These are phyloP conservation scores for Craniophora ligustri DNA, from an alignment of 2,888 invertebrate species.

Conservation along the genomic window DNA sequence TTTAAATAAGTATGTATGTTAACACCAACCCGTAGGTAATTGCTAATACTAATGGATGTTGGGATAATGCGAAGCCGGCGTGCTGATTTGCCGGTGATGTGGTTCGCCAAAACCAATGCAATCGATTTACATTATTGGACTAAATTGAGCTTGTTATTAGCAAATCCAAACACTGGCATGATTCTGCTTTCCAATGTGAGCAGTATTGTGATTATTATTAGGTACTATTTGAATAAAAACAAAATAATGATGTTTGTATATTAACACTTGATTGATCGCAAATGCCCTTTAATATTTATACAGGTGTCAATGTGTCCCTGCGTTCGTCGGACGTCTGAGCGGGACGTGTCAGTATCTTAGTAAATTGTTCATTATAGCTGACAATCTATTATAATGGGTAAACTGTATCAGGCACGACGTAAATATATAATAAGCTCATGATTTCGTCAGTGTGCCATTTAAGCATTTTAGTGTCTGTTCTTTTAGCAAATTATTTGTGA, in stretches of 20 bases:
- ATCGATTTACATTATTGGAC: constrained; percentile 42
- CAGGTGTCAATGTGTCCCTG: background rate
- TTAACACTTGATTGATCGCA: background rate
- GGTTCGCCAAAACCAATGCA: constrained; percentile 36
- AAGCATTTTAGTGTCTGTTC: background rate
- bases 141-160: constrained; percentile 38
- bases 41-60: constrained; percentile 51
- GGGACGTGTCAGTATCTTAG: constrained; percentile 1
- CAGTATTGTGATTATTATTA: background rate
- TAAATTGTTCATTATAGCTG: constrained; percentile 4
- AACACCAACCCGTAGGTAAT: constrained; percentile 28
- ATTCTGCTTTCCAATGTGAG: constrained; percentile 7
- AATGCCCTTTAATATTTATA: background rate
- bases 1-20: constrained; percentile 41
- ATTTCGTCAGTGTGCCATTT: background rate
- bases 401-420: background rate
- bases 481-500: background rate
- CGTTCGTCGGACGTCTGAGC: background rate
- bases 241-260: background rate
- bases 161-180: constrained; percentile 29
- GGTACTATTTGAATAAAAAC: background rate
- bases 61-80: constrained; percentile 31
- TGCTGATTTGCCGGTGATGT: constrained; percentile 44
- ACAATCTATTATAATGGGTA: background rate
- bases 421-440: background rate